Evolutionary conservation across 1,140 invertebrate species (phyloP), one percentile per base, ranked within the genome.

Genomic region (Xylocopa sonorina): DNA sequence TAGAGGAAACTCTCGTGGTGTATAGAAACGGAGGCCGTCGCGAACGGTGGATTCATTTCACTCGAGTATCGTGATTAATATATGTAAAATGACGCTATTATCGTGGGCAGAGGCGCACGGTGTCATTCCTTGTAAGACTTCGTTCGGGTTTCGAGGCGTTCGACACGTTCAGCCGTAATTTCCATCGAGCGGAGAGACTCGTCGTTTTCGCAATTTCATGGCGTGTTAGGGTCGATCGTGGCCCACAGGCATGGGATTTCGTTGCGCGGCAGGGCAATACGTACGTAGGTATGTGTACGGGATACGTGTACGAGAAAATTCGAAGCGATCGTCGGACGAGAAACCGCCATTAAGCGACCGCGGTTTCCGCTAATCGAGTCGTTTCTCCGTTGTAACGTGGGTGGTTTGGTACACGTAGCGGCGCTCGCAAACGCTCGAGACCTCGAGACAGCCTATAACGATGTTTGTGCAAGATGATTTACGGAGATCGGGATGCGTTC

Each of bases 201-300:
- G 68, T 38, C 50, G 69, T 73, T 27, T 38, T 48, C 24, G 78
- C 63, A 80, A 80, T 80, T 80, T 80, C 72, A 76, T n/a, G 78
- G 32, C 78, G 78, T n/a, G 78, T 80, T 80, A 76, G 46, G 21
- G 63, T 5, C 46, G 78, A 80, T 80, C 72, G 34, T 43, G 48
- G 62, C 63, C 71, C 58, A 21, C 21, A 46, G 63, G 53, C 53
- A 55, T 21, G 32, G 29, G 29, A 16, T 48, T 41, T 43, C 16
- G 18, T 10, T 12, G 29, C 27, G 5, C 34, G 6, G 1, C 9
- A n/a, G n/a, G n/a, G n/a, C n/a, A n/a, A n/a, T n/a, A n/a, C n/a
- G n/a, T n/a, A n/a, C n/a, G n/a, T n/a, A n/a, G n/a, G 34, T 24
- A 12, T 32, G 29, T 18, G 68, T 27, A 41, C 64, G 21, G 29